Evolutionary conservation across 2,113 vertebrate genomes (phyloP).

Genomic region (Salvelinus alpinus): DNA sequence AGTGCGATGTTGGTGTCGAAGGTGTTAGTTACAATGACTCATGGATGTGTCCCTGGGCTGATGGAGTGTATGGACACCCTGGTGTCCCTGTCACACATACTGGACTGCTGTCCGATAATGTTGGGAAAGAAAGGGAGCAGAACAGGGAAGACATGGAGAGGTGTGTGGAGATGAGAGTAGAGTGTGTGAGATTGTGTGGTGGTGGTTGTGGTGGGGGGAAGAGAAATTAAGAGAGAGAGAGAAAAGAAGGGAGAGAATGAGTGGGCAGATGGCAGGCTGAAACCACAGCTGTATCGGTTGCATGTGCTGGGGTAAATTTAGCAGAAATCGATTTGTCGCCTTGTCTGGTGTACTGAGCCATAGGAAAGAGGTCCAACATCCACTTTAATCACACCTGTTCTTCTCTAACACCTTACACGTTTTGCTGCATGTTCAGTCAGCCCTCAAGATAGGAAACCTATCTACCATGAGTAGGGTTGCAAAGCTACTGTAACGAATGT

Average conservation of each 20-base stretch:
- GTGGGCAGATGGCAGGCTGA: background rate
- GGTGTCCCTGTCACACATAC: background rate
- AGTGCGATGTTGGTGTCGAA: background rate
- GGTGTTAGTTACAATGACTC: background rate
- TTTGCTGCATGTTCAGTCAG: too few species aligned
- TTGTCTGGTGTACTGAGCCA: conserved; percentile 8
- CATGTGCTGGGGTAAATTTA: conserved; percentile 18
- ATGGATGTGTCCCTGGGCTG: background rate
- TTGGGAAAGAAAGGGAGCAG: background rate
- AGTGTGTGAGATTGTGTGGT: background rate
- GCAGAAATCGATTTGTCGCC: conserved; percentile 16
- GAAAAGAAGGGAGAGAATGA: background rate
- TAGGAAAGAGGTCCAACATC: background rate
- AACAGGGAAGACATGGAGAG: background rate
- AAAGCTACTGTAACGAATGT: too few species aligned
- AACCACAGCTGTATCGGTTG: conserved; percentile 12
- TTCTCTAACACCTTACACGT: too few species aligned
- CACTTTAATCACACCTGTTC: background rate
- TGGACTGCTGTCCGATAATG: background rate
- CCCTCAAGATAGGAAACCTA: too few species aligned
- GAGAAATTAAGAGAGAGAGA: background rate
- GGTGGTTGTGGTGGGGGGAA: background rate
- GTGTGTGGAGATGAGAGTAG: background rate
- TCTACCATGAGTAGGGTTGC: too few species aligned
- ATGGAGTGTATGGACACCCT: conserved; percentile 2